These are phyloP conservation scores for Vimba vimba DNA, from an alignment of 2,113 vertebrate species.

Conservation along the genomic window DNA sequence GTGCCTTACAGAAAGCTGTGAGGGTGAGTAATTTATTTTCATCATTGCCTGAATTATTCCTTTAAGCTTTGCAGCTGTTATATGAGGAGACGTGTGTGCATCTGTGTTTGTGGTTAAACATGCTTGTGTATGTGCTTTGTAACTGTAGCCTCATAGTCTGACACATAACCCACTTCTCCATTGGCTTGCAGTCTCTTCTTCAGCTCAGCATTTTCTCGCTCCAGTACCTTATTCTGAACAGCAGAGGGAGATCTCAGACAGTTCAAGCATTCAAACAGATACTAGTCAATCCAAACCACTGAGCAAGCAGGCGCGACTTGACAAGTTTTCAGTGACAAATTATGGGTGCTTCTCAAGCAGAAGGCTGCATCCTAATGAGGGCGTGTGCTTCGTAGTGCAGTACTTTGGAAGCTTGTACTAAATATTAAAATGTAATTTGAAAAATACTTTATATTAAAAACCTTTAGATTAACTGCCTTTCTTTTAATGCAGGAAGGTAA, in stretches of 20 bases:
- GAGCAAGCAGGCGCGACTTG: not conserved
- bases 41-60: not conserved
- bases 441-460: no score
- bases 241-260: not conserved
- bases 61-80: no score
- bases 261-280: not conserved
- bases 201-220: slow-evolving; percentile 73
- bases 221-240: slow-evolving; percentile 75
- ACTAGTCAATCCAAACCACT: not conserved
- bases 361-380: no score
- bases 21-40: not conserved
- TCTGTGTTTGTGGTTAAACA: not conserved
- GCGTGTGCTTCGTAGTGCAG: no score
- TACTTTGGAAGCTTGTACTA: no score
- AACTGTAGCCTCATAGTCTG: not conserved
- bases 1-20: not conserved
- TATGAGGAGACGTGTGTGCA: not conserved
- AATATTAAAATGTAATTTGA: no score
- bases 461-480: no score
- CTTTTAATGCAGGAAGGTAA: no score
- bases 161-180: slow-evolving; percentile 26
- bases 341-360: no score
- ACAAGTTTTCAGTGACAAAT: not conserved
- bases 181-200: slow-evolving; percentile 63
- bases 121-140: slow-evolving; percentile 2